Conservation (phyloP, 2,113 vertebrate species). For the Gadus macrocephalus region DNA sequence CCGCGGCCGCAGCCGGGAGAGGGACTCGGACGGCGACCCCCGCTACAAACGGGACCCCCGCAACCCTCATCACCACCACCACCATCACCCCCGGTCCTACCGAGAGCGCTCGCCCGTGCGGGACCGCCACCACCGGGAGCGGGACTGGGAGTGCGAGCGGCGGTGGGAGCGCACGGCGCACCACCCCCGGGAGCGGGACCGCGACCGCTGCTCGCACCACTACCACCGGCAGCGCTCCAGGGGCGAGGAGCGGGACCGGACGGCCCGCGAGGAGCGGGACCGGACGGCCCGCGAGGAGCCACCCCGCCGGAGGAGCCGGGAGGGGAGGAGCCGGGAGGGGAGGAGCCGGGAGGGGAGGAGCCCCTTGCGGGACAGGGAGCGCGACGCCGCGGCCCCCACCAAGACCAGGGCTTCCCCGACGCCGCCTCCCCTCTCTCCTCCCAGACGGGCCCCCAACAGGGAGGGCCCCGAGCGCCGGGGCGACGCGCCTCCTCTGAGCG, state of each 20-base stretch:
- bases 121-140: conserved; percentile 68
- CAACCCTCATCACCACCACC: conserved; percentile 30
- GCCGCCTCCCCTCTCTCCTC: neutral
- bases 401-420: conserved; percentile 48
- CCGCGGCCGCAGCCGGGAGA: conserved; percentile 59
- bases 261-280: conserved; percentile 53
- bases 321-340: too few relatives aligned
- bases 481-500: conserved; percentile 24
- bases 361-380: conserved; percentile 32
- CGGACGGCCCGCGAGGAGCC: conserved; percentile 50
- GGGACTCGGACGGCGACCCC: conserved; percentile 60
- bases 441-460: neutral
- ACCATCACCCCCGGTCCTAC: conserved; percentile 47
- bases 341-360: conserved; percentile 42
- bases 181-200: conserved; percentile 63
- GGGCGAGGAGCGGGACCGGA: conserved; percentile 63
- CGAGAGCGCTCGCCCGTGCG: conserved; percentile 69
- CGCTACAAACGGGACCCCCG: conserved; percentile 66
- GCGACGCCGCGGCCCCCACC: conserved; percentile 20
- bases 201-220: conserved; percentile 62
- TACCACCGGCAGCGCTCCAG: conserved; percentile 53
- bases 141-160: conserved; percentile 48
- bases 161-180: conserved; percentile 58
- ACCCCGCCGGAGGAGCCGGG: too few relatives aligned
- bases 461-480: conserved; percentile 54